Evolutionary conservation across 2,888 invertebrate genomes (phyloP).

Genomic region (Pristionchus fissidentatus): DNA sequence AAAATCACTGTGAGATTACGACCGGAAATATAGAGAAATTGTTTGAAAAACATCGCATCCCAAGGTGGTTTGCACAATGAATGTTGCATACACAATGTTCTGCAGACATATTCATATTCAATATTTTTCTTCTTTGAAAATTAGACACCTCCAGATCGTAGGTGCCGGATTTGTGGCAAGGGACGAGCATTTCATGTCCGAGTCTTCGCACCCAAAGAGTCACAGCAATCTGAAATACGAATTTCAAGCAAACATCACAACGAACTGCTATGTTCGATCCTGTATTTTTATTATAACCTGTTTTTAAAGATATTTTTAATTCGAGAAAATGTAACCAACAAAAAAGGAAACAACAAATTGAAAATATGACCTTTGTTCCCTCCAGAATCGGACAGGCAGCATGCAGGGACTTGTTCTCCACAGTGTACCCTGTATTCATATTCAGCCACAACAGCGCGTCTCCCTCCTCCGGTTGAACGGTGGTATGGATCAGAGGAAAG

Average conservation of each 20-base stretch:
- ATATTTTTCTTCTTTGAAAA: not conserved
- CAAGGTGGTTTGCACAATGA: too few relatives aligned
- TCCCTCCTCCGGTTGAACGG: slow-evolving; percentile 60
- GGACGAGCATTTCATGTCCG: slow-evolving; percentile 26
- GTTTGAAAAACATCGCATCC: too few relatives aligned
- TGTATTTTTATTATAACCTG: not conserved
- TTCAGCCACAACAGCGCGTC: slow-evolving; percentile 71
- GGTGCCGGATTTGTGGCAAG: not conserved
- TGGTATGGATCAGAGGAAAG: slow-evolving; percentile 58
- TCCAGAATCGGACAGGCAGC: slow-evolving; percentile 67
- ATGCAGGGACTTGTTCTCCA: slow-evolving; percentile 58
- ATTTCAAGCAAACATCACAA: not conserved
- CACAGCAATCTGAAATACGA: slow-evolving; percentile 7
- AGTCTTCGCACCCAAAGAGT: slow-evolving; percentile 42
- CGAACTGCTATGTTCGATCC: not conserved
- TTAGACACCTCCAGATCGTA: slow-evolving; percentile 26
- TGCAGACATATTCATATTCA: not conserved
- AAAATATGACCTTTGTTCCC: slow-evolving; percentile 57
- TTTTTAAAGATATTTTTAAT: not conserved
- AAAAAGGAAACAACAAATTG: not conserved
- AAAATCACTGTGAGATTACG: not conserved
- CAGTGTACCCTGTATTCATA: slow-evolving; percentile 50
- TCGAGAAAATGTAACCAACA: not conserved
- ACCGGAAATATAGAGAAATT: not conserved
- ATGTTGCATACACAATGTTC: too few relatives aligned